Evolutionary conservation across 1,140 invertebrate genomes (phyloP), one percentile per base, ranked within the genome.

Genomic region (Luehdorfia chinensis): DNA sequence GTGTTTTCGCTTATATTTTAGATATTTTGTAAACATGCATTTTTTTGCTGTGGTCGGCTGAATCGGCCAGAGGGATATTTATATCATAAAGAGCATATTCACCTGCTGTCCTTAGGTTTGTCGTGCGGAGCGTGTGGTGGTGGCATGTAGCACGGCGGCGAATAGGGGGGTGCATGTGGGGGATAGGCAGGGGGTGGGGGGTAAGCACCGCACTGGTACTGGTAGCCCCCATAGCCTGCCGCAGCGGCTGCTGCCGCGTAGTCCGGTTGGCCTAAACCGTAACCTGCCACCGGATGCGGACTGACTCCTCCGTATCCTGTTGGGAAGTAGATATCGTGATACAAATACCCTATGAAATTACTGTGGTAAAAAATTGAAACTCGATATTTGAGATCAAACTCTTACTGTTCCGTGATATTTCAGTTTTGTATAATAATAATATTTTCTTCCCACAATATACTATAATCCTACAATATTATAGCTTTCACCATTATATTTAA

Each of bases 141-240:
- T 53, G 93, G 93, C 94, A 95, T 95, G 84, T 95, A 95, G 76
- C 94, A 95, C 16, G 93, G 91, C 32, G 90, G 89, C 41, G 90
- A 87, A 78, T 95, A 95, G 14, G 92, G 90, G 25, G 93, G 92
- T 41, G 87, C 89, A 71, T 85, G 90, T 54, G 86, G 89, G 7
- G 90, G 89, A 75, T 91, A 91, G 43, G 91, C 92, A 32, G 91
- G 90, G 27, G 59, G 91, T 83, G 46, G 91, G 81, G 85, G 92
- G 90, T 78, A 89, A 77, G 61, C 88, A 47, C 90, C 90, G 64
- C 90, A 87, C 52, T 87, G 79, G 78, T 87, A 87, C 76, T 87
- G 75, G 77, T 88, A 89, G 46, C 79, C 51, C n/a, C 89, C 91
- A 79, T 93, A 93, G 25, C 91, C 90, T 1, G 90, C 87, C 16